These are phyloP conservation scores for Zoanthus gigantus DNA, from an alignment of 92 coral and sea anemone species.

Conservation along the genomic window DNA sequence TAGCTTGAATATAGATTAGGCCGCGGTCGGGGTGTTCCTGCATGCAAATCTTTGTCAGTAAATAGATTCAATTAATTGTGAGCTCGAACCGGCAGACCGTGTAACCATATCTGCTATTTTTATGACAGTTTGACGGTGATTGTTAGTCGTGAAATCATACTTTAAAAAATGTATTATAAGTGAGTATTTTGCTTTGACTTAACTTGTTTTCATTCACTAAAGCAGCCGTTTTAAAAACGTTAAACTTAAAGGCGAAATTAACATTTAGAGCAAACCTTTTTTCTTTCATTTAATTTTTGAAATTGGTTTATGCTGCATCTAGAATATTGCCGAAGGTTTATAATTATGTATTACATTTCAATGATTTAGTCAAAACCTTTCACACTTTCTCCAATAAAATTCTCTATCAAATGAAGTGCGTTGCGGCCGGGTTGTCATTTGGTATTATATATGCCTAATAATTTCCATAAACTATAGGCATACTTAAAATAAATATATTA, in stretches of 20 bases:
- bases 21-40: background rate
- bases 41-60: background rate
- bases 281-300: background rate
- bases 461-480: background rate
- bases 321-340: conserved; percentile 4
- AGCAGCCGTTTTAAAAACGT: conserved; percentile 4
- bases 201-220: conserved; percentile 2
- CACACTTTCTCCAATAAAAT: too few relatives aligned
- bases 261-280: background rate
- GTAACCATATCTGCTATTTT: background rate
- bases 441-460: background rate
- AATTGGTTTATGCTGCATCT: conserved; percentile 10
- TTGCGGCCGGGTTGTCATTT: conserved; percentile 2
- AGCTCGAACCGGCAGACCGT: conserved; percentile 3
- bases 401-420: background rate
- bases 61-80: too few relatives aligned
- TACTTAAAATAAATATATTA: background rate
- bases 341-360: conserved; percentile 7
- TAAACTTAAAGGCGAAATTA: conserved; percentile 2
- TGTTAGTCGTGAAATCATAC: conserved; percentile 7
- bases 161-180: background rate
- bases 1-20: background rate
- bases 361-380: background rate
- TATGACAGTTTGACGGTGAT: background rate
- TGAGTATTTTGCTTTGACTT: background rate